Evolutionary conservation across 2,888 invertebrate species (phyloP).

Genomic region (Pseudolycoriella hygida): DNA sequence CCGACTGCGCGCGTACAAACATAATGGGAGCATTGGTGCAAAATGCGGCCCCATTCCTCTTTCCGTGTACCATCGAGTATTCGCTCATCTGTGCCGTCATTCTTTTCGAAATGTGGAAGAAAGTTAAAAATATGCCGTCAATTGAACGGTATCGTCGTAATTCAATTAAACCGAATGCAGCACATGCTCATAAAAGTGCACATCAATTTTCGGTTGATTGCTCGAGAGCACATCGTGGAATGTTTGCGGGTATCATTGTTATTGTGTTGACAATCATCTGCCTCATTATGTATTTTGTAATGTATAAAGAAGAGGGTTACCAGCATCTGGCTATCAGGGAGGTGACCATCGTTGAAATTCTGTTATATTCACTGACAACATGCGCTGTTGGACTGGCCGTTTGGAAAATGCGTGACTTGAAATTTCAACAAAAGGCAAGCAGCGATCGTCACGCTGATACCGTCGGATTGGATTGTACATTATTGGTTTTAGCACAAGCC

Average conservation of each 20-base stretch:
- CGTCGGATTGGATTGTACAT: slow-evolving; percentile 47
- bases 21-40: slow-evolving; percentile 55
- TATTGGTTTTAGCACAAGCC: slow-evolving; percentile 62
- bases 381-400: slow-evolving; percentile 42
- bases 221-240: slow-evolving; percentile 62
- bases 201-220: slow-evolving; percentile 68
- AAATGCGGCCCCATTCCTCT: slow-evolving; percentile 60
- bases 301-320: slow-evolving; percentile 45
- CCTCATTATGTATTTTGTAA: slow-evolving; percentile 77
- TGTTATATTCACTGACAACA: slow-evolving; percentile 50
- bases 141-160: slow-evolving; percentile 31
- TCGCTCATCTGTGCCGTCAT: slow-evolving; percentile 81
- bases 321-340: slow-evolving; percentile 49
- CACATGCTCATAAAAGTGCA: slow-evolving; percentile 24
- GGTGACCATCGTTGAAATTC: slow-evolving; percentile 58
- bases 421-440: slow-evolving; percentile 32
- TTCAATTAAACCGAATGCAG: slow-evolving; percentile 18
- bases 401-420: slow-evolving; percentile 45
- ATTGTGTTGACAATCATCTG: slow-evolving; percentile 72
- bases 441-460: slow-evolving; percentile 17
- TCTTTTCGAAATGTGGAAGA: slow-evolving; percentile 82
- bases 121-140: slow-evolving; percentile 40
- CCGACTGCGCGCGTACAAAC: slow-evolving; percentile 39
- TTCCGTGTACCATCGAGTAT: slow-evolving; percentile 81
- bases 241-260: slow-evolving; percentile 55